Percentiles rank a stretch among this genome's conserved stretches.
Conservation (phyloP, 2,888 invertebrate genomes). For the Nineta flava region DNA sequence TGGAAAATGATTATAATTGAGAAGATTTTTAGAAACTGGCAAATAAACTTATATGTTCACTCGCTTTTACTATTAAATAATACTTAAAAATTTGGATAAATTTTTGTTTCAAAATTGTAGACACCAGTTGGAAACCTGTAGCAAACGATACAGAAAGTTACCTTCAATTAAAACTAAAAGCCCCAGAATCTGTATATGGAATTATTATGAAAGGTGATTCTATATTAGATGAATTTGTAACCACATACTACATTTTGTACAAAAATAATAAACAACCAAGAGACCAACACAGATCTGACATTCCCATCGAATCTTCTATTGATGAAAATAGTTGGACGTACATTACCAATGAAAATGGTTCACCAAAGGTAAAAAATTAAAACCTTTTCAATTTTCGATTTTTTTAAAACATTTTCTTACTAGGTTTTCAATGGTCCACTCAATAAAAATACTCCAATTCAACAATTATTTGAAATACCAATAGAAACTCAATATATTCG, state of each 20-base stretch:
- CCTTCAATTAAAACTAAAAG: slow-evolving; percentile 49
- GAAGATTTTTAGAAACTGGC: too few relatives aligned
- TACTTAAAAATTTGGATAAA: too few relatives aligned
- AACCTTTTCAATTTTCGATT: neutral
- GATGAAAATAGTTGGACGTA: slow-evolving; percentile 45
- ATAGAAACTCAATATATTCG: slow-evolving; percentile 59
- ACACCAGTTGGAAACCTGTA: slow-evolving; percentile 49
- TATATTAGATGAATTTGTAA: slow-evolving; percentile 53
- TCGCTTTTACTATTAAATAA: too few relatives aligned
- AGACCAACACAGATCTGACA: too few relatives aligned
- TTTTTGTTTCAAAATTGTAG: neutral
- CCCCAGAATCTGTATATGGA: slow-evolving; percentile 55
- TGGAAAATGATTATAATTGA: too few relatives aligned
- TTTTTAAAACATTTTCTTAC: slow-evolving; percentile 3
- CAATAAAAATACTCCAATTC: slow-evolving; percentile 37
- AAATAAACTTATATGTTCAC: too few relatives aligned
- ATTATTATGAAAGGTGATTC: slow-evolving; percentile 56
- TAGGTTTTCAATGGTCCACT: slow-evolving; percentile 59
- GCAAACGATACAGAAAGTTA: slow-evolving; percentile 44
- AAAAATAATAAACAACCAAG: too few relatives aligned
- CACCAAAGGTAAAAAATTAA: slow-evolving; percentile 31
- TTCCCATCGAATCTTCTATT: slow-evolving; percentile 27
- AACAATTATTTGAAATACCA: slow-evolving; percentile 51
- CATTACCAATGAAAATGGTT: slow-evolving; percentile 28
- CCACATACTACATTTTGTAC: slow-evolving; percentile 56